Percentiles rank a stretch among this genome's conserved stretches.
Conservation (phyloP, 2,888 invertebrate species). For the Pseudolycoriella hygida region DNA sequence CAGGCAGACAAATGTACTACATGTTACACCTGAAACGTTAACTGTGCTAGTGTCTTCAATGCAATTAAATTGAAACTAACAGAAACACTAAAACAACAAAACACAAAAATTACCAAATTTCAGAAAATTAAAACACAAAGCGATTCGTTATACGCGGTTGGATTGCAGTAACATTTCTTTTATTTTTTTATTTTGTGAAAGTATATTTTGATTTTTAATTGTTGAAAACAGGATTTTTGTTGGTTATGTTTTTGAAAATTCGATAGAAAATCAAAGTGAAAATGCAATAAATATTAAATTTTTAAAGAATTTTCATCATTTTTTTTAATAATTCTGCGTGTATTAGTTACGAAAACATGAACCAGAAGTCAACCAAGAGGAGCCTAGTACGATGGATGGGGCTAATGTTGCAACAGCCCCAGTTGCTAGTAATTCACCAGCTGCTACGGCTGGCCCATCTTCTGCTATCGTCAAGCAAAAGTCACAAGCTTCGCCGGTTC, state of each 20-base stretch:
- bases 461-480: slow-evolving; percentile 9
- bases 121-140: no score
- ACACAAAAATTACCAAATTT: no score
- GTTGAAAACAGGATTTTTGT: no score
- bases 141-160: no score
- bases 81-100: no score
- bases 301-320: background rate
- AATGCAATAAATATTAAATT: background rate
- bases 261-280: background rate
- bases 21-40: no score
- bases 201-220: background rate
- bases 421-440: background rate
- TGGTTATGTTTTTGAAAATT: slow-evolving; percentile 1
- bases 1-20: no score
- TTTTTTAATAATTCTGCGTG: slow-evolving; percentile 4
- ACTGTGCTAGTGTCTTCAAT: no score
- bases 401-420: slow-evolving; percentile 1
- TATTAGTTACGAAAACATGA: slow-evolving; percentile 22
- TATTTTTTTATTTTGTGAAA: background rate
- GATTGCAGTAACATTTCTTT: background rate
- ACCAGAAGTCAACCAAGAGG: slow-evolving; percentile 16
- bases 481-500: slow-evolving; percentile 17
- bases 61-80: no score
- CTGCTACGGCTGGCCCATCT: slow-evolving; percentile 9
- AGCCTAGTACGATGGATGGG: slow-evolving; percentile 13